These are phyloP conservation scores for Anagyrus pseudococci DNA, from an alignment of 2,888 invertebrate genomes.

Conservation along the genomic window DNA sequence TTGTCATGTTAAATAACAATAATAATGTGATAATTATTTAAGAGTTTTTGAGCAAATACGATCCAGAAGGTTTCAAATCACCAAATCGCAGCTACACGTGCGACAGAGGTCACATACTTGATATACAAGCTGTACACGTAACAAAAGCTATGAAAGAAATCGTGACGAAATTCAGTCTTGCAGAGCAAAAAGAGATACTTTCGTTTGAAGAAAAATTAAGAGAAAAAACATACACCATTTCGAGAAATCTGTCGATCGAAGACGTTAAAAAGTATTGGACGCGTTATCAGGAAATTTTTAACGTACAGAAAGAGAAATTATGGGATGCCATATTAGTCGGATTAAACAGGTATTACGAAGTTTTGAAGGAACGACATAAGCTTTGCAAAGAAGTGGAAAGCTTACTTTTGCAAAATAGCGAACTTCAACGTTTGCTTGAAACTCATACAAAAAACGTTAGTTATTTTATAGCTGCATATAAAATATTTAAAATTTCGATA, in stretches of 20 bases:
- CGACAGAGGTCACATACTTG: constrained; percentile 67
- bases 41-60: too few species aligned
- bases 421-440: constrained; percentile 72
- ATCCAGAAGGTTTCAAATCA: neutral
- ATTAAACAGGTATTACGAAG: constrained; percentile 70
- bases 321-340: constrained; percentile 75
- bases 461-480: neutral
- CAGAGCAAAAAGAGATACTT: constrained; percentile 48
- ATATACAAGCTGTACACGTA: constrained; percentile 73
- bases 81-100: constrained; percentile 44
- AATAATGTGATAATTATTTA: too few species aligned
- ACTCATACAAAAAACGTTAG: constrained; percentile 63
- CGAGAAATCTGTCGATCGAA: constrained; percentile 64
- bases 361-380: constrained; percentile 73
- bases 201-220: constrained; percentile 57
- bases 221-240: constrained; percentile 62
- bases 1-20: too few species aligned
- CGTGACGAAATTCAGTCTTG: constrained; percentile 59
- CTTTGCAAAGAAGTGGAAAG: constrained; percentile 71
- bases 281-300: constrained; percentile 69
- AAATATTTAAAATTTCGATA: neutral
- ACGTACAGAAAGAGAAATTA: constrained; percentile 69
- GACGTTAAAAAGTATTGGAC: constrained; percentile 75
- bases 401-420: constrained; percentile 72
- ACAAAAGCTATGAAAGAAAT: constrained; percentile 73